Evolutionary conservation across 2,888 invertebrate genomes (phyloP), one percentile per base, ranked within the genome.

Genomic region (Lordiphosa fenestrarum): DNA sequence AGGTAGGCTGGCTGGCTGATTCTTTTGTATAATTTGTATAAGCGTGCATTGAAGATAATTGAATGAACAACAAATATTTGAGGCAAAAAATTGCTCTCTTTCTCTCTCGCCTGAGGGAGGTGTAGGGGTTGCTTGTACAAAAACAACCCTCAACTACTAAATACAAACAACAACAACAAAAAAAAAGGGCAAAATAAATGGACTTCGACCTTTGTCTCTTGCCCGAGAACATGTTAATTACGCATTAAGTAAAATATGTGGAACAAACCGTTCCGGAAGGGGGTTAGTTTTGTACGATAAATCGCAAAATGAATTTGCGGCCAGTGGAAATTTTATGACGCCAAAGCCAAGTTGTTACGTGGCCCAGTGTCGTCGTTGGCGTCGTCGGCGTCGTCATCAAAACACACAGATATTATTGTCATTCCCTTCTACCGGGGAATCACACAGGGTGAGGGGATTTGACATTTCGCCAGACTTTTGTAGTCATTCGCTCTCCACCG

Each of bases 21-120:
- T 44, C 44, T 44, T 44, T 44, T 44, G 44, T 36, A 37, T 37
- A 23, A 36, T 41, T 41, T 55, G 41, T 49, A 48, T 41, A 41
- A 52, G 55, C 55, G 15, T 35, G 63, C 63, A 56, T 56, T 56
- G 56, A 47, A 63, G 56, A 51, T 64, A 63, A 64, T 64, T 57
- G 64, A 65, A 65, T 65, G 64, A 48, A 52, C 53, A 33, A 58
- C 57, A 37, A 30, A 30, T 30, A 30, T 30, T 30, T 30, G 30
- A 30, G 30, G 30, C 9, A 30, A 30, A 4, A 25, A 25, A 6
- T 13, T 30, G 25, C 15, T 15, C 10, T 33, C 44, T 44, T 9
- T 42, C 30, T 9, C 13, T 42, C 13, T 25, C 25, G 2, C 13
- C 30, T 44, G 39, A 21, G 6, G 39, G 19, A 19, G 19, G 39